Conservation (phyloP, 1,140 invertebrate species). For the Drosophila insularis region DNA sequence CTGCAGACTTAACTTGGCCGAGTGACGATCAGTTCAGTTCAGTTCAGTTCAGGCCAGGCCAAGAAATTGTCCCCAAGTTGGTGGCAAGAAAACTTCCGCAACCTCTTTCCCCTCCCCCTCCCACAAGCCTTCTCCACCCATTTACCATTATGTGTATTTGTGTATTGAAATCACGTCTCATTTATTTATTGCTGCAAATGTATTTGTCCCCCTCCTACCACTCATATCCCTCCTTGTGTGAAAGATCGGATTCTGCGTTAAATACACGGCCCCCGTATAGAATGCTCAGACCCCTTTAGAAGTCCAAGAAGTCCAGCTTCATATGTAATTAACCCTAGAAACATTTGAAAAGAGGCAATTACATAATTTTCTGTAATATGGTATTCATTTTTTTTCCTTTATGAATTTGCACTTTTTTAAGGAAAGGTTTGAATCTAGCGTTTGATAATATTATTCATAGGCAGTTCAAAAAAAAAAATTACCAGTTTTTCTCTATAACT, state of each 20-base stretch:
- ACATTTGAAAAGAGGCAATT: background rate
- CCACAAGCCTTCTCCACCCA: slow-evolving; percentile 1
- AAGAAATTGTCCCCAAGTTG: slow-evolving; percentile 42
- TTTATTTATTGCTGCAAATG: slow-evolving; percentile 82
- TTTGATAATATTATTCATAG: too few relatives aligned
- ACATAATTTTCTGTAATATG: too few relatives aligned
- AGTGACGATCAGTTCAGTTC: slow-evolving; percentile 40
- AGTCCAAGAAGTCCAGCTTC: slow-evolving; percentile 42
- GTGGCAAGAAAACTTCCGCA: slow-evolving; percentile 5
- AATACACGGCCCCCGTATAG: slow-evolving; percentile 44
- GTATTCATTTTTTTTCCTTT: too few relatives aligned
- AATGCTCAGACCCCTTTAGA: slow-evolving; percentile 22
- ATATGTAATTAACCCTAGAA: slow-evolving; percentile 30
- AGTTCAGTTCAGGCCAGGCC: slow-evolving; percentile 4
- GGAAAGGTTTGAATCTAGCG: too few relatives aligned
- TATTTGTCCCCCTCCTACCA: slow-evolving; percentile 32
- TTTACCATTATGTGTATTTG: slow-evolving; percentile 64
- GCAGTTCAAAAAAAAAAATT: too few relatives aligned
- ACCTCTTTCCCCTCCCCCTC: slow-evolving; percentile 2
- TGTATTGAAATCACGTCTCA: slow-evolving; percentile 83
- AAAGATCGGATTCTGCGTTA: slow-evolving; percentile 55
- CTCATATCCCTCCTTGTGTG: slow-evolving; percentile 10
- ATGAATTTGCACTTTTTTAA: too few relatives aligned
- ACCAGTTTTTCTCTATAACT: too few relatives aligned
- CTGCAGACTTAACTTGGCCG: background rate